These are phyloP conservation scores for Cyprinodon tularosa DNA, from an alignment of 2,113 vertebrate genomes.

Conservation along the genomic window DNA sequence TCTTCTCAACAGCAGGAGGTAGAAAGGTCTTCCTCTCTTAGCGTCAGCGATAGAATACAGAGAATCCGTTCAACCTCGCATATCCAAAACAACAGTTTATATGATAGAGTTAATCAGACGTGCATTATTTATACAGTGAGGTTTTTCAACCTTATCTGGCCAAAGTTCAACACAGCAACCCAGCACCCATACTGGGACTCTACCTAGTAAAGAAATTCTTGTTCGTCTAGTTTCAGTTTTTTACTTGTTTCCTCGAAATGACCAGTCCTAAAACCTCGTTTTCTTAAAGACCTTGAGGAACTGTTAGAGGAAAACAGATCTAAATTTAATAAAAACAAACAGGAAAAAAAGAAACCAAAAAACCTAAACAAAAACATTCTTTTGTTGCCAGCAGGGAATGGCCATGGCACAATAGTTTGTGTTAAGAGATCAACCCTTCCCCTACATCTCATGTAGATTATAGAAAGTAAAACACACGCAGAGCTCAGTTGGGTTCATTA, in stretches of 20 bases:
- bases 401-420: not conserved
- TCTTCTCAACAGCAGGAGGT: too few species aligned
- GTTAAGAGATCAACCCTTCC: not conserved
- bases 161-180: too few species aligned
- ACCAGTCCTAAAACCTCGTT: not conserved
- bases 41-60: too few species aligned
- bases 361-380: not conserved
- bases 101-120: too few species aligned
- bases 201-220: not conserved
- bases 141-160: too few species aligned
- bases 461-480: not conserved
- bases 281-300: not conserved
- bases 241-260: not conserved
- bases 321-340: not conserved
- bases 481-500: not conserved
- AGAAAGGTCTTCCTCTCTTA: too few species aligned
- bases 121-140: too few species aligned
- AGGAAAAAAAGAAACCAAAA: not conserved
- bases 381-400: not conserved
- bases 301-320: not conserved
- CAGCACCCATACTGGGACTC: not conserved
- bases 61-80: too few species aligned
- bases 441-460: not conserved
- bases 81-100: too few species aligned
- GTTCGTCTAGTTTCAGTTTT: not conserved